Conservation (phyloP, 2,888 invertebrate genomes). For the Hecatera dysodea region DNA sequence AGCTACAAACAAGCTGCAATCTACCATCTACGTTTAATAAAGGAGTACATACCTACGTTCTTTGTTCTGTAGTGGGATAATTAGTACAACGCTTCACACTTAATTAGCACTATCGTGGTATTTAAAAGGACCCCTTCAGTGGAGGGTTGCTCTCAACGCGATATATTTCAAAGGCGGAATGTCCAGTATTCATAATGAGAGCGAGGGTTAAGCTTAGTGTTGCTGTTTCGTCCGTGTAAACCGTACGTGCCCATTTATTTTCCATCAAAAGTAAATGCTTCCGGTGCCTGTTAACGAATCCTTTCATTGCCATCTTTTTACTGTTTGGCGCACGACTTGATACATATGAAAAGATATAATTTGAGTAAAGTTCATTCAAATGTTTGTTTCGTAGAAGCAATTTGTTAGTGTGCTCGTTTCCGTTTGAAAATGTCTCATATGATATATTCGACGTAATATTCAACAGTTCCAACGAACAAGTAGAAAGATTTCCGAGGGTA, state of each 20-base stretch:
- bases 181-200: slow-evolving; percentile 68
- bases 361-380: slow-evolving; percentile 11
- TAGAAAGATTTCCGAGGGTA: slow-evolving; percentile 49
- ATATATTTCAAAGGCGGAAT: slow-evolving; percentile 68
- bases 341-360: background rate
- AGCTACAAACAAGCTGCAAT: slow-evolving; percentile 69
- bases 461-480: slow-evolving; percentile 36
- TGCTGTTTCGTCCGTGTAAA: slow-evolving; percentile 54
- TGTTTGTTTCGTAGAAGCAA: slow-evolving; percentile 24
- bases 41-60: slow-evolving; percentile 70
- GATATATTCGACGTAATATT: slow-evolving; percentile 34
- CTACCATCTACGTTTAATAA: slow-evolving; percentile 70
- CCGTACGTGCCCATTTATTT: slow-evolving; percentile 38
- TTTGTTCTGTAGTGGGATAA: slow-evolving; percentile 75
- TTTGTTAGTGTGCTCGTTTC: slow-evolving; percentile 1
- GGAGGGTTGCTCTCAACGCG: slow-evolving; percentile 51
- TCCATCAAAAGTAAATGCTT: slow-evolving; percentile 46
- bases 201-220: slow-evolving; percentile 51
- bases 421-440: slow-evolving; percentile 25
- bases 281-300: slow-evolving; percentile 26
- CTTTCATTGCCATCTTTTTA: slow-evolving; percentile 15
- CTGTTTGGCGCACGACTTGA: background rate
- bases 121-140: slow-evolving; percentile 73
- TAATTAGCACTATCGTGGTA: slow-evolving; percentile 78
- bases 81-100: slow-evolving; percentile 78